Evolutionary conservation across 2,113 vertebrate genomes (phyloP).

Genomic region (Neodon shergylaensis): DNA sequence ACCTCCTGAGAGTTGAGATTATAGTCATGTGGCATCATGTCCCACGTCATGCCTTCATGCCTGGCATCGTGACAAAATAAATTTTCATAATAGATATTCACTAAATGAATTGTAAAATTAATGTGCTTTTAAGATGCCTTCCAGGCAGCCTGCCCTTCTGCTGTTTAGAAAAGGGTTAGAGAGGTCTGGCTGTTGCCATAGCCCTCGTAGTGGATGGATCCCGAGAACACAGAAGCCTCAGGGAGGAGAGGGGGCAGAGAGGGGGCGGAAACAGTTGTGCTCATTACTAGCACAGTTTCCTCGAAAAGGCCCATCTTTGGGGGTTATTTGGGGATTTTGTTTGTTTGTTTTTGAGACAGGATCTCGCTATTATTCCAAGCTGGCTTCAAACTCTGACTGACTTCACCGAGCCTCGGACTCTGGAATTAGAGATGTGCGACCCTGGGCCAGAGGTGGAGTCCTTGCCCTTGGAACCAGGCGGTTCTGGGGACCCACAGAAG

Average conservation of each 20-base stretch:
- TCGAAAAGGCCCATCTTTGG: background rate
- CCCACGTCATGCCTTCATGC: background rate
- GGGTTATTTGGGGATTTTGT: background rate
- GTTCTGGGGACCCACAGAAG: background rate
- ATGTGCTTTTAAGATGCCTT: constrained; percentile 10
- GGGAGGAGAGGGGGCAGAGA: background rate
- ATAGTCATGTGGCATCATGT: background rate
- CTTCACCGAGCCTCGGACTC: background rate
- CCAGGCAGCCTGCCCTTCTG: background rate
- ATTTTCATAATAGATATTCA: background rate
- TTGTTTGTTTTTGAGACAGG: background rate
- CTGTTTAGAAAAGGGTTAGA: background rate
- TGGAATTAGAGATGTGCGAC: background rate
- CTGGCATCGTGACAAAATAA: background rate
- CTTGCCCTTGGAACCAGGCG: background rate
- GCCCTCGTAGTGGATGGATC: background rate
- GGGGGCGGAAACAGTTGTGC: background rate
- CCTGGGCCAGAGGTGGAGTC: too few species aligned
- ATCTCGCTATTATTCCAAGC: background rate
- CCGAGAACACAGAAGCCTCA: background rate
- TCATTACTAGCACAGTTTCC: background rate
- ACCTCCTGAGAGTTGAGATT: too few species aligned
- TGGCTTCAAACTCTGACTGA: background rate
- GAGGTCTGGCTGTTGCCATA: background rate
- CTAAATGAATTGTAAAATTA: background rate